These are phyloP conservation scores for Meandrusa payeni DNA, from an alignment of 2,888 invertebrate species.

Conservation along the genomic window DNA sequence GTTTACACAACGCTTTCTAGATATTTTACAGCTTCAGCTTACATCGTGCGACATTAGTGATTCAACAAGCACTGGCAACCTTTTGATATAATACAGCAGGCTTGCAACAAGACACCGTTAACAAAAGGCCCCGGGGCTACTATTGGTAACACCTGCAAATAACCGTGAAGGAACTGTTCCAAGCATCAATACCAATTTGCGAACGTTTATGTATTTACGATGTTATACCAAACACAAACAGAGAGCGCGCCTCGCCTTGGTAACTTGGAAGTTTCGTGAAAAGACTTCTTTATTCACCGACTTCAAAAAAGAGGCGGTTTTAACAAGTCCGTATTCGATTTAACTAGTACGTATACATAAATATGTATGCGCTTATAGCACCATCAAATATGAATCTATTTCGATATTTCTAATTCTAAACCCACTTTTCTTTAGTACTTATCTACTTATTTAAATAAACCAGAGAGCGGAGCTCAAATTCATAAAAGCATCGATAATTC, in stretches of 20 bases:
- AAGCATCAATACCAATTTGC: conserved; percentile 30
- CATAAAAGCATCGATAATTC: too few relatives aligned
- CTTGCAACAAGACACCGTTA: conserved; percentile 45
- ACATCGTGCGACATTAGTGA: conserved; percentile 38
- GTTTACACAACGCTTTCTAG: conserved; percentile 32
- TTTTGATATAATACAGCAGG: conserved; percentile 53
- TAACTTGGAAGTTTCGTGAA: neutral
- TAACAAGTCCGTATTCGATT: too few relatives aligned
- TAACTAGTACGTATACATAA: too few relatives aligned
- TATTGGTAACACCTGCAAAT: conserved; percentile 60
- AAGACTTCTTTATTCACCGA: neutral
- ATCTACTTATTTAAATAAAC: too few relatives aligned
- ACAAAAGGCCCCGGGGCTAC: conserved; percentile 45
- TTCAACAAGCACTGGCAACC: conserved; percentile 51
- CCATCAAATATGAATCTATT: too few relatives aligned
- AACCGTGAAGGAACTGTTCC: conserved; percentile 38
- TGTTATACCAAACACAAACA: conserved; percentile 13
- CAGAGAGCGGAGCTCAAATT: too few relatives aligned
- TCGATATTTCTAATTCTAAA: too few relatives aligned
- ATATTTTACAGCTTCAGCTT: conserved; percentile 36
- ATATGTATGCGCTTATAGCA: too few relatives aligned
- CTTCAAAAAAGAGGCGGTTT: too few relatives aligned
- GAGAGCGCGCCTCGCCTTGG: neutral
- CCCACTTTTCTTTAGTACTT: too few relatives aligned
- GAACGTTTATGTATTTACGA: conserved; percentile 27